Conservation (phyloP, 64 coral and sea anemone genomes). For the Porites lutea region DNA sequence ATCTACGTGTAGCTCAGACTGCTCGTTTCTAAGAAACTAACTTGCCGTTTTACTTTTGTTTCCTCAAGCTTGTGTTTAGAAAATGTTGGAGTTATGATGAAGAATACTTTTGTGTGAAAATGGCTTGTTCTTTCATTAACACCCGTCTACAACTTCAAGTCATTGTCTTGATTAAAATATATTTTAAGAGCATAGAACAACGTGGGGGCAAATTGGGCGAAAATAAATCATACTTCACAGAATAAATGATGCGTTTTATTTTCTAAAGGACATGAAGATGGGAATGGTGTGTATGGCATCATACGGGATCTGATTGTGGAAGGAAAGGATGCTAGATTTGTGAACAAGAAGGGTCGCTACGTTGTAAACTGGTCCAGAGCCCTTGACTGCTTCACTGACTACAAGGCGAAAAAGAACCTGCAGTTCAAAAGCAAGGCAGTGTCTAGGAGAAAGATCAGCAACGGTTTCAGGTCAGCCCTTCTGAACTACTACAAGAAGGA, state of each 20-base stretch:
- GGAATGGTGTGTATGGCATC: slow-evolving; percentile 20
- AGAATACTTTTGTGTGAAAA: too few species aligned
- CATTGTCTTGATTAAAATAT: too few species aligned
- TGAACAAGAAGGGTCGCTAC: slow-evolving; percentile 24
- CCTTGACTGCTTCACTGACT: neutral
- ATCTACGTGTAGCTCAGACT: too few species aligned
- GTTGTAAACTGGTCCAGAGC: slow-evolving; percentile 13
- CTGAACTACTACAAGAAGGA: slow-evolving; percentile 43
- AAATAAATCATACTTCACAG: neutral
- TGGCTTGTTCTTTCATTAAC: too few species aligned
- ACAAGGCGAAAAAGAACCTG: slow-evolving; percentile 7
- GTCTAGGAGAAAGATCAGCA: neutral
- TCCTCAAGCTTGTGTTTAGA: too few species aligned
- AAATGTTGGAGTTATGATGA: too few species aligned
- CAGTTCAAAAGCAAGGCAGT: slow-evolving; percentile 11
- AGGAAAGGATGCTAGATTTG: slow-evolving; percentile 18
- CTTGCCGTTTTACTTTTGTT: too few species aligned
- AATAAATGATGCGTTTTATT: neutral
- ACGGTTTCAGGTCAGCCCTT: slow-evolving; percentile 28
- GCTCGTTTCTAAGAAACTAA: too few species aligned
- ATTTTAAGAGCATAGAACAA: too few species aligned
- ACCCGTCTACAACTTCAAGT: too few species aligned
- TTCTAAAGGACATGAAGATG: neutral
- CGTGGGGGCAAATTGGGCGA: too few species aligned
- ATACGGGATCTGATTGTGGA: slow-evolving; percentile 11